These are phyloP conservation scores for Lichenostomus cassidix DNA, from an alignment of 2,113 vertebrate genomes.

Conservation along the genomic window DNA sequence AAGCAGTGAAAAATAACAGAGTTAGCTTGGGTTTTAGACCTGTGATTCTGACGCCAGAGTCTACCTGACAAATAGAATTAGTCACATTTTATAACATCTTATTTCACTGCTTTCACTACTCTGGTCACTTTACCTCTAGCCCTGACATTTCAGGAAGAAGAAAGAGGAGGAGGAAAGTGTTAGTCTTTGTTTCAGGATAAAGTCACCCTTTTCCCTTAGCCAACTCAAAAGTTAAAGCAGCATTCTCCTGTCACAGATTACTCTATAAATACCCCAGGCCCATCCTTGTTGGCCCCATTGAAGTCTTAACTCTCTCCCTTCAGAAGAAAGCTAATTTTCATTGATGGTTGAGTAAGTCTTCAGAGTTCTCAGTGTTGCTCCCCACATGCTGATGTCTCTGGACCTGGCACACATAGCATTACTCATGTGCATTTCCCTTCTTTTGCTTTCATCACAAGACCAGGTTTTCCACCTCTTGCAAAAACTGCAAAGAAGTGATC, in stretches of 20 bases:
- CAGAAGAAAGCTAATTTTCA: not conserved
- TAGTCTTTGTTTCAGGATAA: not conserved
- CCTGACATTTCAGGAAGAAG: not conserved
- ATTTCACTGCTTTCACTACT: not conserved
- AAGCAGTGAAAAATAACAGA: not conserved
- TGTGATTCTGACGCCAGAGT: not conserved
- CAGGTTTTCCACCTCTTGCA: not conserved
- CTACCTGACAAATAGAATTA: not conserved
- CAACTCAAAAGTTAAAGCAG: not conserved
- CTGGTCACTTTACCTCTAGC: not conserved
- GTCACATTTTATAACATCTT: not conserved
- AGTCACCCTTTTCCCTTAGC: not conserved
- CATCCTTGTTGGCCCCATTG: not conserved
- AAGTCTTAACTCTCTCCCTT: not conserved
- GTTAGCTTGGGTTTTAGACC: not conserved
- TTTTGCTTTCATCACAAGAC: not conserved
- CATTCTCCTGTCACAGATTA: not conserved
- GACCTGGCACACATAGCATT: not conserved
- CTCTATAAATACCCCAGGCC: not conserved
- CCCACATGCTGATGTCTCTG: not conserved
- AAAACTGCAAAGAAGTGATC: not conserved
- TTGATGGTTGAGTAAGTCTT: fast-evolving
- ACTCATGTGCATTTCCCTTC: not conserved
- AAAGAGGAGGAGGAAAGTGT: not conserved
- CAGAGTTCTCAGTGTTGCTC: not conserved